Evolutionary conservation across 2,113 vertebrate genomes (phyloP).

Genomic region (Poeciliopsis prolifica): DNA sequence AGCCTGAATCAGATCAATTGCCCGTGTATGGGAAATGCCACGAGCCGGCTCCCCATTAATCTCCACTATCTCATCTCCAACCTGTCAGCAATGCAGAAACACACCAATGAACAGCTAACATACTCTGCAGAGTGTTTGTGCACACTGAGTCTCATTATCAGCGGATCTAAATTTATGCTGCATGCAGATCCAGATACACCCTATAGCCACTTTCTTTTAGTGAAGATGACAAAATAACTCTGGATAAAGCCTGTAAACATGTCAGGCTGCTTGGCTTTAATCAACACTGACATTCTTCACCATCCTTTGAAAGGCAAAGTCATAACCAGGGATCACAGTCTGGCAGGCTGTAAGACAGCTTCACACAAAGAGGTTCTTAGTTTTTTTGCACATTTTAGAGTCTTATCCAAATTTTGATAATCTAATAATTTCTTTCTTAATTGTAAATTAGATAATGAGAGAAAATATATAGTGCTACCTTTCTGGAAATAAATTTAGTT

Average conservation of each 20-base stretch:
- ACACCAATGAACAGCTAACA: not conserved
- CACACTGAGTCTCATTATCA: conserved; percentile 8
- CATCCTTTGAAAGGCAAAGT: conserved; percentile 73
- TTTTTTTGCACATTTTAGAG: conserved; percentile 3
- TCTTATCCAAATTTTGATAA: conserved; percentile 35
- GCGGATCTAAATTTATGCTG: conserved; percentile 7
- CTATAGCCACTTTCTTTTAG: conserved; percentile 49
- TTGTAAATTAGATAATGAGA: conserved; percentile 17
- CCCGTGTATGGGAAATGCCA: conserved; percentile 96
- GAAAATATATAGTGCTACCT: not conserved
- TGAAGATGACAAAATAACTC: conserved; percentile 48
- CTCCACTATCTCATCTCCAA: conserved; percentile 98
- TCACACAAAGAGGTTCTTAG: conserved; percentile 20
- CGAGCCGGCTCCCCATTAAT: conserved; percentile 97
- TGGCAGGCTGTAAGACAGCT: conserved; percentile 39
- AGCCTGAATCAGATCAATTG: conserved; percentile 98
- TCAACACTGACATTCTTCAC: conserved; percentile 74
- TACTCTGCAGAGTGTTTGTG: not conserved
- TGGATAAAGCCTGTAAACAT: conserved; percentile 51
- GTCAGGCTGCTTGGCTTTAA: conserved; percentile 55
- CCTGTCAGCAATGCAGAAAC: conserved; percentile 75
- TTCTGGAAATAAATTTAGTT: conserved; percentile 6
- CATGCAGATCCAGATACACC: conserved; percentile 2
- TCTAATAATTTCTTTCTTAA: conserved; percentile 22
- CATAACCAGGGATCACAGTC: conserved; percentile 46